phyloP scores from a whole-genome alignment of 2,113 vertebrate species.

The Pampusana beccarii region DNA sequence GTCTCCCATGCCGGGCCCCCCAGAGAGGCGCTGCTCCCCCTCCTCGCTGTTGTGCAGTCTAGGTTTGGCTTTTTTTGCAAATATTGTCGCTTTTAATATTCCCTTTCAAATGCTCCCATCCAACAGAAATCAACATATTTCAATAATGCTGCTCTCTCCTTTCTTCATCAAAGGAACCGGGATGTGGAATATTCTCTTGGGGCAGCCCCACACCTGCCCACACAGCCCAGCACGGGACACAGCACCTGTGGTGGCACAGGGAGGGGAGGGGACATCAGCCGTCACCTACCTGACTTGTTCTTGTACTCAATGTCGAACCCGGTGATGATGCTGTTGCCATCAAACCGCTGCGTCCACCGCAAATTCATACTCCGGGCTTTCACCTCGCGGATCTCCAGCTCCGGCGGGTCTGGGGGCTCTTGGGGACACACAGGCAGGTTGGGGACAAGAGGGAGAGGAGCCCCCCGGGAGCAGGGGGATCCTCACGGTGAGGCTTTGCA shows the following conservation, averaged over 20 bases:
- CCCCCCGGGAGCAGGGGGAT: neutral
- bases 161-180: slow-evolving; percentile 70
- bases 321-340: slow-evolving; percentile 98
- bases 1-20: fast-evolving
- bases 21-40: neutral
- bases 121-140: slow-evolving; percentile 68
- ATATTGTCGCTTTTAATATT: slow-evolving; percentile 68
- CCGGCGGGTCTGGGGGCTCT: slow-evolving; percentile 97
- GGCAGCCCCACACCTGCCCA: neutral
- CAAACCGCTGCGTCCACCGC: slow-evolving; percentile 96
- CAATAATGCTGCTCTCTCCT: slow-evolving; percentile 57
- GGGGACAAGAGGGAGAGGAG: neutral
- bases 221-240: neutral
- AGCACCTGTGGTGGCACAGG: fast-evolving
- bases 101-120: slow-evolving; percentile 69
- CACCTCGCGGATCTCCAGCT: slow-evolving; percentile 95
- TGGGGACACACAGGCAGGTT: neutral
- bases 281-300: slow-evolving; percentile 90
- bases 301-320: slow-evolving; percentile 99
- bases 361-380: slow-evolving; percentile 98
- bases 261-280: no score
- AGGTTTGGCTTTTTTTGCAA: neutral
- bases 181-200: slow-evolving; percentile 47
- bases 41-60: fast-evolving
- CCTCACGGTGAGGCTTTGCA: fast-evolving